Evolutionary conservation across 2,888 invertebrate species (phyloP), one percentile per base, ranked within the genome.

Genomic region (Amphipyra tragopoginis): DNA sequence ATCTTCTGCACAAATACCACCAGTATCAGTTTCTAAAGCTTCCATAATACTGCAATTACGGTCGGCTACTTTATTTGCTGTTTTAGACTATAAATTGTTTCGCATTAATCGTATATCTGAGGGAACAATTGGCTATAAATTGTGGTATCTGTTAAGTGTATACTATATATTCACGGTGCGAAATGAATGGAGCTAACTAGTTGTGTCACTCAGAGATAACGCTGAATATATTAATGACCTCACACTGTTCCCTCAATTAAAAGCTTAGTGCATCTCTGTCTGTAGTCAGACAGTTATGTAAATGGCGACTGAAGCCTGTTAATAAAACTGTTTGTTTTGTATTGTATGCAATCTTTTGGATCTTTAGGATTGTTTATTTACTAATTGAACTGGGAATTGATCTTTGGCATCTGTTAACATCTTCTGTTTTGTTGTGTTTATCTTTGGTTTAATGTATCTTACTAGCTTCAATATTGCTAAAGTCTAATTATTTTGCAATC

Each of bases 111-210:
- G 67, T 75, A 59, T 66, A 72, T 71, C 62, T 65, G 33, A 59
- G 55, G 48, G 63, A 80, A 85, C 85, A 85, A 85, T 85, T 79
- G 86, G 26, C 79, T 33, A 84, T 85, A 83, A 86, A 84, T 86
- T 73, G 58, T 61, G 15, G 57, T 71, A 64, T 64, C 63, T 65
- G 58, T 64, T 67, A 64, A 57, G 42, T 64, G 74, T 21, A 21
- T 21, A 21, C 62, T 66, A 72, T 75, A 77, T 75, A 72, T 69
- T 74, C 54, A 56, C 58, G 34, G 50, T 45, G 48, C 49, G 33
- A 51, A 69, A 58, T 62, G 71, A 74, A 71, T 71, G 59, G 68
- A 60, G 21, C 53, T 61, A 60, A 72, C 57, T 64, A 57, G 71
- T 70, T 36, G n/a, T 75, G 75, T 71, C 71, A 71, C 58, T 71